phyloP scores from a whole-genome alignment of 2,797 vertebrate species.

The Pantherophis vulpinus region DNA sequence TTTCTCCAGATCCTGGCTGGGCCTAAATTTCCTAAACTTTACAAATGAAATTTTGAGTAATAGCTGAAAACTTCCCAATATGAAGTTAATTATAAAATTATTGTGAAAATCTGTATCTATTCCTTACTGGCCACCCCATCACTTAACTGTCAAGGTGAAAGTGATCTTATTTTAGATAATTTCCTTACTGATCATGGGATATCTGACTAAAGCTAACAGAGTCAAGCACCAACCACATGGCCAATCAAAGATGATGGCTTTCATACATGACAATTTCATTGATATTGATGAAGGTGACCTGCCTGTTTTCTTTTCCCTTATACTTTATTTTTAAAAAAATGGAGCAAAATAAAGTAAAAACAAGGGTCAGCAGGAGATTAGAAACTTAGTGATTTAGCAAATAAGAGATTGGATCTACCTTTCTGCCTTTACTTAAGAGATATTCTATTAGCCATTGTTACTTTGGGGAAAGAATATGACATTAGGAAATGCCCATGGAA shows the following conservation, averaged over 20 bases:
- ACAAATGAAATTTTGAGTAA: background rate
- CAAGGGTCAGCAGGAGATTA: background rate
- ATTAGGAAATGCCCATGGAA: background rate
- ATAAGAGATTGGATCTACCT: background rate
- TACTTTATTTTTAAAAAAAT: background rate
- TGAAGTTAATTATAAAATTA: background rate
- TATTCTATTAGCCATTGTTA: background rate
- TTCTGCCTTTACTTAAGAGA: background rate
- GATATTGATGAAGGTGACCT: background rate
- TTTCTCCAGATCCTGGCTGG: background rate
- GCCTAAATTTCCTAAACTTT: background rate
- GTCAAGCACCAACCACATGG: too few relatives aligned
- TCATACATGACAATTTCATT: background rate
- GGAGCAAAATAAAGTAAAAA: background rate
- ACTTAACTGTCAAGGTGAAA: background rate
- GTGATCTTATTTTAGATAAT: background rate
- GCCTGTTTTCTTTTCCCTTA: background rate
- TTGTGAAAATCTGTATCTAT: background rate
- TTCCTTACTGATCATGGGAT: too few relatives aligned
- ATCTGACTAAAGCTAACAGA: background rate
- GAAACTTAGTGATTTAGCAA: background rate
- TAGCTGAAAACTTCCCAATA: background rate
- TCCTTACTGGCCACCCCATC: background rate
- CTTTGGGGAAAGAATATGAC: too few relatives aligned
- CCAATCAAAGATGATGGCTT: background rate